These are phyloP conservation scores for Scolopax mira DNA, from an alignment of 2,113 vertebrate genomes.

Conservation along the genomic window DNA sequence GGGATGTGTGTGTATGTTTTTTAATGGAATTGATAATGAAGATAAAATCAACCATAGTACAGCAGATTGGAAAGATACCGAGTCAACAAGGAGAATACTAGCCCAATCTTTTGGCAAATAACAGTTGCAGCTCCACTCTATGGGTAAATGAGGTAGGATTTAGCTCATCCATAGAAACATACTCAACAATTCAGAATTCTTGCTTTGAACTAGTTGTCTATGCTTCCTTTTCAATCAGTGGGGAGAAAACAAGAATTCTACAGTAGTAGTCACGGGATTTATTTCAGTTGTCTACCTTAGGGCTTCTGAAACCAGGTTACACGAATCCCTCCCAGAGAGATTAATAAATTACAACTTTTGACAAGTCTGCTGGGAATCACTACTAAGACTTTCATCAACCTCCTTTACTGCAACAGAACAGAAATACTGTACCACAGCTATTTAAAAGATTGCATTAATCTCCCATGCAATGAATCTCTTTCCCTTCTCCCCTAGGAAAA, in stretches of 20 bases:
- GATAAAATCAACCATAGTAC: neutral
- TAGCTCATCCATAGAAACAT: neutral
- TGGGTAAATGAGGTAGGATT: neutral
- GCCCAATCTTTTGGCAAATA: neutral
- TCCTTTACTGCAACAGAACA: neutral
- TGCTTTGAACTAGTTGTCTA: neutral
- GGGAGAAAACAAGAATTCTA: neutral
- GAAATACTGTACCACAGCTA: neutral
- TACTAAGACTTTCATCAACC: neutral
- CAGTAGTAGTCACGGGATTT: neutral
- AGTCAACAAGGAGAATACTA: neutral
- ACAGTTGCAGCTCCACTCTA: neutral
- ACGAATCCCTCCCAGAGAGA: neutral
- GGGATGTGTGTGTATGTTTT: neutral
- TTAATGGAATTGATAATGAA: neutral
- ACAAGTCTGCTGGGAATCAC: neutral
- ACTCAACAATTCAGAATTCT: neutral
- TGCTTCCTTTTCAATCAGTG: neutral
- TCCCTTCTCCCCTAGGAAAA: neutral
- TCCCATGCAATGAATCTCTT: constrained; percentile 7
- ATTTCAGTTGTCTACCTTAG: neutral
- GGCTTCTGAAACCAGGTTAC: neutral
- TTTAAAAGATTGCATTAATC: constrained; percentile 16
- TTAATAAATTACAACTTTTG: neutral
- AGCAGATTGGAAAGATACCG: neutral